Evolutionary conservation across 2,113 vertebrate species (phyloP), one percentile per base, ranked within the genome.

Genomic region (Clarias macrocephalus): DNA sequence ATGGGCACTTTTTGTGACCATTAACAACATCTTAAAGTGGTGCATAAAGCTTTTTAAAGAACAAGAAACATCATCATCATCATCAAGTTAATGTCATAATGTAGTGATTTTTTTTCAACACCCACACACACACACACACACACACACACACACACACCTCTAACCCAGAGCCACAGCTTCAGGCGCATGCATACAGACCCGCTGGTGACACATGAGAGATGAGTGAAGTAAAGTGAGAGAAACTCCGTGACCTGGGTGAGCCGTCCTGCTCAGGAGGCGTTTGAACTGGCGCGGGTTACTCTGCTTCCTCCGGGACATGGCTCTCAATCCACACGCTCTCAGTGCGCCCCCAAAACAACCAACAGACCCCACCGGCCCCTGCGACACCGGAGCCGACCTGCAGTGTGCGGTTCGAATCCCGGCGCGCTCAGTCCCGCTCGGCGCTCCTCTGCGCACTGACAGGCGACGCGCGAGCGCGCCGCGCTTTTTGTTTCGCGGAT

Each of bases 251-350:
- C 66, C 87, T 82, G 76, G 19, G 54, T 1, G 30, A 0, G 28
- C 52, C 65, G 63, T 12, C n/a, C 63, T 19, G 42, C 23, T 42
- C 48, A 48, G 70, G 48, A n/a, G 82, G 96, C 96, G 96, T 96
- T 96, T 97, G 93, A 97, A 97, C 93, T 97, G 96, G 90, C 96
- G 92, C 88, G 96, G 96, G 93, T 97, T 97, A 94, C 96, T 97
- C 94, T 97, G 96, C 92, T 97, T 97, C 93, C 96, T 95, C 89
- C 96, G 96, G 95, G 96, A 97, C 96, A 97, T 97, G 92, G 91
- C 91, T 92, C 89, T 65, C 91, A 91, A 91, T 86, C 66, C 91
- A 89, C 90, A 88, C 86, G 84, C 89, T 85, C 85, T 72, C 80
- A 62, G 48, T 56, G 28, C 13, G 4, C 48, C 3, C n/a, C 3